Base-by-base conservation (phyloP, 2,113 vertebrate species). In the Taxidea taxus region DNA sequence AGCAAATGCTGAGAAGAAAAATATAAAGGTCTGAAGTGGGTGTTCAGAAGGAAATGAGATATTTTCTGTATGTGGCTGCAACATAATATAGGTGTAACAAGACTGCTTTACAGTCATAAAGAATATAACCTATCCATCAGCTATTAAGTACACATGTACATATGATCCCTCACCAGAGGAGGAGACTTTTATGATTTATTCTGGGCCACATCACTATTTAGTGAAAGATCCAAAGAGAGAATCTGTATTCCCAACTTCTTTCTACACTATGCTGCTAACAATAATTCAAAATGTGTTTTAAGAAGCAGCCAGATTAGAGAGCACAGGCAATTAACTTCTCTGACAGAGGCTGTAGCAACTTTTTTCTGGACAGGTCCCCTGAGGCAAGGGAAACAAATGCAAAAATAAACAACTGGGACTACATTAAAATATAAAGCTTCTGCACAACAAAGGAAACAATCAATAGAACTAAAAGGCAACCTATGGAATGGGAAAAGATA, bases 1-100 rank as follows among this genome's bases (percentile, higher is more conserved):
- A 74, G 39, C 94, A 56, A 91, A 21, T 13, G 2, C 70, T 93
- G 25, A 94, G 1, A 97, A 87, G 51, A 93, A 92, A 94, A 78
- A 54, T 16, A 88, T 10, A 49, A 86, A 94, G 21, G 83, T 16
- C 8, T 90, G 23, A 44, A 90, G 23, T 51, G 25, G 18, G 34
- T 62, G 27, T 51, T 91, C 58, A 64, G 56, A 90, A 37, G 88
- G 58, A 94, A 89, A 85, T 20, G 5, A 84, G 47, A 1, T 70
- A 78, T 72, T 95, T 37, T 95, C 49, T 83, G 21, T 23, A 87
- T 29, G 56, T 51, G 42, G 34, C 29, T 90, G 27, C 62, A 49
- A 62, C 23, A 87, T 7, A 39, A 70, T 94, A 95, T 0, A 70
- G 29, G 68, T 58, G 42, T 44, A 83, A 95, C 11, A 77, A 7